A percentile compares a stretch with the other conserved stretches of the same genome.
Evolutionary conservation across 2,113 vertebrate genomes (phyloP).

Genomic region (Phalacrocorax brasilianus): DNA sequence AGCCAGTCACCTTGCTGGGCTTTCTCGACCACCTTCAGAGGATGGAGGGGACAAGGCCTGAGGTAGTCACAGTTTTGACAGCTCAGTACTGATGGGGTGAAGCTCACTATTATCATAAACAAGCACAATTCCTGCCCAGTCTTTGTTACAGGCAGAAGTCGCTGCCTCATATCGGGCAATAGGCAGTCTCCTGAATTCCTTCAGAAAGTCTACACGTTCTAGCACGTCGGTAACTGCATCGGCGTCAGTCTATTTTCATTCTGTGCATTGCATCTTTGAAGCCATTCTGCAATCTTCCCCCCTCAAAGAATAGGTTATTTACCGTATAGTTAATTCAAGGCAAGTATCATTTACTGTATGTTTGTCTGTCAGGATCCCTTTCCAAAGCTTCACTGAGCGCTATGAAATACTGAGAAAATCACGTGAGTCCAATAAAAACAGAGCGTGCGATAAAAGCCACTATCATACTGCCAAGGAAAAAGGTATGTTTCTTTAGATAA

Average conservation of each 20-base stretch:
- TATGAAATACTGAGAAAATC: slow-evolving; percentile 78
- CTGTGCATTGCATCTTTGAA: background rate
- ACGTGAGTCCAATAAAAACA: background rate
- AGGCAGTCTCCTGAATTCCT: background rate
- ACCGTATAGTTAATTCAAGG: background rate
- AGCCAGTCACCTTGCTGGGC: background rate
- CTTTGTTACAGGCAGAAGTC: background rate
- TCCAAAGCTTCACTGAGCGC: slow-evolving; percentile 82
- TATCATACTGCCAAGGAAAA: background rate
- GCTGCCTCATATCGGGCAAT: background rate
- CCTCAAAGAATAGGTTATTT: background rate
- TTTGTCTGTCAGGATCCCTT: slow-evolving; percentile 80
- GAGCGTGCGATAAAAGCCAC: background rate
- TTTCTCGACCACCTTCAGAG: background rate
- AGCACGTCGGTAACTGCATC: background rate
- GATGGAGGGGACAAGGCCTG: background rate
- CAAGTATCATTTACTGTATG: background rate
- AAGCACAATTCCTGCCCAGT: background rate
- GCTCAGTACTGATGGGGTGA: background rate
- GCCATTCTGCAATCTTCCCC: background rate
- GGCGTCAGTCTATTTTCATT: background rate
- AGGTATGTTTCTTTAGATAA: background rate
- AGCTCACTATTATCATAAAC: background rate
- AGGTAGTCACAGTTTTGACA: background rate
- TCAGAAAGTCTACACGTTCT: background rate